Percentiles rank a stretch among this genome's conserved stretches.
Conservation (phyloP, 2,113 vertebrate genomes). For the Rana temporaria region DNA sequence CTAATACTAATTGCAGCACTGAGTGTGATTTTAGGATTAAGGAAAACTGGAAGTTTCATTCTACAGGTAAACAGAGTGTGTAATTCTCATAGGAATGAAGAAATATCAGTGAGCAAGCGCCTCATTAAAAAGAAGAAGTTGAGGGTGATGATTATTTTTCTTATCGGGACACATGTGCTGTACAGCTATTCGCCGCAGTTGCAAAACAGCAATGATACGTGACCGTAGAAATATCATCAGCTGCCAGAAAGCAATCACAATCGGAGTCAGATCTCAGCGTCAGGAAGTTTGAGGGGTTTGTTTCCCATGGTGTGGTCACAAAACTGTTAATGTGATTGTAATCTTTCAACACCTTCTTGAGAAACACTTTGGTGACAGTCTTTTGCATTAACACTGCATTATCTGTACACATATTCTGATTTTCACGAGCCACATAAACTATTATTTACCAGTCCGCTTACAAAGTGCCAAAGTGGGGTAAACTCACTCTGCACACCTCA, state of each 20-base stretch:
- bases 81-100: too few species aligned
- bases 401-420: background rate
- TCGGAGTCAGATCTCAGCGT: background rate
- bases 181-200: background rate
- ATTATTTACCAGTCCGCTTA: background rate
- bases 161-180: background rate
- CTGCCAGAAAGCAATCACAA: slow-evolving; percentile 17
- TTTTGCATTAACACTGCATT: background rate
- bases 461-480: background rate
- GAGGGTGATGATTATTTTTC: too few species aligned
- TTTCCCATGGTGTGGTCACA: slow-evolving; percentile 29
- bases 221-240: slow-evolving; percentile 9
- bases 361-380: background rate
- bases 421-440: background rate
- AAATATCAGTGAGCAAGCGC: too few species aligned
- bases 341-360: background rate
- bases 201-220: background rate
- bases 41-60: too few species aligned
- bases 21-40: too few species aligned
- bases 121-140: too few species aligned
- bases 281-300: slow-evolving; percentile 12
- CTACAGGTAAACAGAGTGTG: too few species aligned
- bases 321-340: slow-evolving; percentile 21
- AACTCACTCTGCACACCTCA: background rate
- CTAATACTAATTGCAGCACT: too few species aligned